Percentiles rank a stretch among this genome's conserved stretches.
Evolutionary conservation across 2,888 invertebrate genomes (phyloP).

Genomic region (Smittia sp.): DNA sequence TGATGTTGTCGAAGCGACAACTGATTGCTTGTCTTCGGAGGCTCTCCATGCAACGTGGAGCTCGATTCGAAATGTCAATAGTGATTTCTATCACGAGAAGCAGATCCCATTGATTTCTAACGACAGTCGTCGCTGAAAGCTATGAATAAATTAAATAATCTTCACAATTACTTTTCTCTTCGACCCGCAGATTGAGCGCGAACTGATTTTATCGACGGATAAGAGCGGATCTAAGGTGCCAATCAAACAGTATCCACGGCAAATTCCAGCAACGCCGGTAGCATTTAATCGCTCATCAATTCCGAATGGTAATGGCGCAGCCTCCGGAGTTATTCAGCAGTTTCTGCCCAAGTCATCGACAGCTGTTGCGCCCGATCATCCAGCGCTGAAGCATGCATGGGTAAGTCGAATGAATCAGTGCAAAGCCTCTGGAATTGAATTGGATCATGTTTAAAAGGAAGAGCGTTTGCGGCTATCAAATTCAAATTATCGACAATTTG

Average conservation of each 20-base stretch:
- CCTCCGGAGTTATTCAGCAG: conserved; percentile 42
- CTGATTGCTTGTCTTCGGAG: background rate
- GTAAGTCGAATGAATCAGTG: conserved; percentile 45
- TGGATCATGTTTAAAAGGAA: background rate
- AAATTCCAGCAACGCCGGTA: conserved; percentile 65
- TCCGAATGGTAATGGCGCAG: conserved; percentile 38
- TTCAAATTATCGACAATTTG: no score
- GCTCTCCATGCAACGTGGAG: background rate
- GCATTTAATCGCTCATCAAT: conserved; percentile 41
- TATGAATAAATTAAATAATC: conserved; percentile 4
- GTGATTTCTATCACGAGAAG: background rate
- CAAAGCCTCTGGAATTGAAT: background rate
- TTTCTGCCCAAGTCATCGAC: conserved; percentile 50
- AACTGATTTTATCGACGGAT: conserved; percentile 69
- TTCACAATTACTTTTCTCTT: conserved; percentile 25
- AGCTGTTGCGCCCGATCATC: conserved; percentile 72
- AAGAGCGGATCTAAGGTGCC: conserved; percentile 78
- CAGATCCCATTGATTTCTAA: background rate
- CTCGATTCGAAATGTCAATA: background rate
- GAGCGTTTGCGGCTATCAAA: background rate
- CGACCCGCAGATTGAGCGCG: conserved; percentile 69
- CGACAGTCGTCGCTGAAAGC: background rate
- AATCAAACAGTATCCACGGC: conserved; percentile 71
- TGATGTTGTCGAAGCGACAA: background rate
- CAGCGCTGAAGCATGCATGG: conserved; percentile 71